Evolutionary conservation across 2,113 vertebrate genomes (phyloP).

Genomic region (Chamaetylas fuelleborni): DNA sequence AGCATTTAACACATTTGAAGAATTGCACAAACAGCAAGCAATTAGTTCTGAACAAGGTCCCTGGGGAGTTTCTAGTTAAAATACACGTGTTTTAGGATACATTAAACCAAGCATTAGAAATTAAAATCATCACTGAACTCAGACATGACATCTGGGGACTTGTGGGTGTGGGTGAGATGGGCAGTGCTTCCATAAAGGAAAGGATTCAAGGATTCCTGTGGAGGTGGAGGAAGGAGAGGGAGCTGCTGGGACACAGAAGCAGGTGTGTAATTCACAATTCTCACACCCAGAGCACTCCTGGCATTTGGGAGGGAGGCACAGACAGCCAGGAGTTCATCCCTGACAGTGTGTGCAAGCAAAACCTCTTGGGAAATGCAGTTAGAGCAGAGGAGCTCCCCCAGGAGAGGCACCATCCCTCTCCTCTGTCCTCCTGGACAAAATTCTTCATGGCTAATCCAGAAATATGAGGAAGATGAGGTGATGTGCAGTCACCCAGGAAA

Average conservation of each 20-base stretch:
- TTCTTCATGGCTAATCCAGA: background rate
- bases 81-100: slow-evolving; percentile 1
- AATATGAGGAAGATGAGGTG: background rate
- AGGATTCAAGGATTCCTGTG: background rate
- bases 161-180: background rate
- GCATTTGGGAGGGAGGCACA: background rate
- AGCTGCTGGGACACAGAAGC: background rate
- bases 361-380: background rate
- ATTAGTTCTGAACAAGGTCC: slow-evolving; percentile 31
- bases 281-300: background rate
- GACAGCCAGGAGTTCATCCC: background rate
- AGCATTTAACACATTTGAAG: slow-evolving; percentile 34
- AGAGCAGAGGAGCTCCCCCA: background rate
- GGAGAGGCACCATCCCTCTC: background rate
- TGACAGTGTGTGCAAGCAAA: rapidly evolving
- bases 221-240: background rate
- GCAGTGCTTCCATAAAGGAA: background rate
- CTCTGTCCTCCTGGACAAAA: background rate
- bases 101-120: slow-evolving; percentile 6
- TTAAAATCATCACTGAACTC: slow-evolving; percentile 13
- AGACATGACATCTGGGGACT: background rate
- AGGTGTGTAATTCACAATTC: background rate
- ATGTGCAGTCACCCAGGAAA: background rate
- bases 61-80: slow-evolving; percentile 36
- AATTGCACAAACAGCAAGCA: slow-evolving; percentile 39